Conservation (phyloP, 2,113 vertebrate genomes). For the Gopherus flavomarginatus region DNA sequence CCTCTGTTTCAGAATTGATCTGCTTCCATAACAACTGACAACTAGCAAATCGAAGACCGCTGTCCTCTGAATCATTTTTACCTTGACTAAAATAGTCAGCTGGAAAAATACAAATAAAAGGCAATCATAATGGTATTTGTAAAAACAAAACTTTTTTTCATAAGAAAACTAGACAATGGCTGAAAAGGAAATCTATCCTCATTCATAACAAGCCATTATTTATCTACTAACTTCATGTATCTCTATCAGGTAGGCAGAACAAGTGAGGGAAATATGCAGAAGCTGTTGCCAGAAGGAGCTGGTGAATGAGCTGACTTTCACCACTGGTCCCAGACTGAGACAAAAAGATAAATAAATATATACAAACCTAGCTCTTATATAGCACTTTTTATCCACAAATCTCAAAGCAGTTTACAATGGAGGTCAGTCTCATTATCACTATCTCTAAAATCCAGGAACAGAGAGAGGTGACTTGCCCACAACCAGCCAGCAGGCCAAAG, state of each 20-base stretch:
- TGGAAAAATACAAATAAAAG: conserved; percentile 67
- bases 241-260: not conserved
- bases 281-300: not conserved
- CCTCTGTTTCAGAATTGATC: conserved; percentile 89
- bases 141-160: not conserved
- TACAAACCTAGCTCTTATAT: not conserved
- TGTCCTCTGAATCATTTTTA: conserved; percentile 73
- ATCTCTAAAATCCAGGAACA: not conserved
- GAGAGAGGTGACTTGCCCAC: not conserved
- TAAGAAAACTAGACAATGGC: not conserved
- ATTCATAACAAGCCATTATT: not conserved
- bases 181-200: not conserved
- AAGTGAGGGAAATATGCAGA: not conserved
- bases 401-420: not conserved
- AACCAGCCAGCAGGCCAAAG: not conserved
- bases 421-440: not conserved
- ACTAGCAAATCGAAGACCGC: conserved; percentile 80
- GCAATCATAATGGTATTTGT: not conserved
- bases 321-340: not conserved
- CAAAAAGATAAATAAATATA: not conserved
- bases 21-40: conserved; percentile 88
- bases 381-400: not conserved
- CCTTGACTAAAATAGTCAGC: conserved; percentile 79
- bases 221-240: not conserved
- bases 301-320: conserved; percentile 1